Conservation (phyloP, 2,113 vertebrate genomes). For the Gila orcuttii region DNA sequence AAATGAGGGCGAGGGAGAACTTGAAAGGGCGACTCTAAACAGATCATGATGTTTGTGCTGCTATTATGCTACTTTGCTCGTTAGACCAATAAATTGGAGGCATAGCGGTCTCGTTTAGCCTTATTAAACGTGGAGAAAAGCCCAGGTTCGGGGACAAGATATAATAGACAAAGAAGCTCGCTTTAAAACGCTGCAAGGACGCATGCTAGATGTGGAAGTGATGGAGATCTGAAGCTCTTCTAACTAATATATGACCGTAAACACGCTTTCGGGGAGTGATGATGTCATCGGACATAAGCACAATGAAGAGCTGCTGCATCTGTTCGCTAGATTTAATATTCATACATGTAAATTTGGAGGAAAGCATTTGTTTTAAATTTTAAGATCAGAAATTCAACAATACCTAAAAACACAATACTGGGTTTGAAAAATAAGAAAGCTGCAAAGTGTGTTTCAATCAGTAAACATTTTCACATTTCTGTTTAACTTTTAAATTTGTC, state of each 20-base stretch:
- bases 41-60: conserved; percentile 64
- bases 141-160: conserved; percentile 55
- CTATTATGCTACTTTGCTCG: conserved; percentile 62
- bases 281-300: too few species aligned
- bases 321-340: too few species aligned
- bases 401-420: too few species aligned
- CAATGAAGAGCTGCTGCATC: too few species aligned
- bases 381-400: too few species aligned
- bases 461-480: too few species aligned
- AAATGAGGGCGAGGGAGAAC: conserved; percentile 63
- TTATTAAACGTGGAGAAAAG: conserved; percentile 58
- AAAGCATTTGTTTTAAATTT: too few species aligned
- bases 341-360: too few species aligned
- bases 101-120: conserved; percentile 61
- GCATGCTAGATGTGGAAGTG: not conserved
- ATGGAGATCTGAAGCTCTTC: conserved; percentile 3
- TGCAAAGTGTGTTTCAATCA: too few species aligned
- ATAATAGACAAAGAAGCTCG: conserved; percentile 5
- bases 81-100: conserved; percentile 62
- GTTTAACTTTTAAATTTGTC: too few species aligned
- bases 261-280: not conserved
- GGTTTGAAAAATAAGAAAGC: too few species aligned
- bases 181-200: not conserved
- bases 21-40: conserved; percentile 66
- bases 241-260: conserved; percentile 10